These are phyloP conservation scores for Astreopora myriophthalma DNA, from an alignment of 64 coral and sea anemone genomes.

Conservation along the genomic window DNA sequence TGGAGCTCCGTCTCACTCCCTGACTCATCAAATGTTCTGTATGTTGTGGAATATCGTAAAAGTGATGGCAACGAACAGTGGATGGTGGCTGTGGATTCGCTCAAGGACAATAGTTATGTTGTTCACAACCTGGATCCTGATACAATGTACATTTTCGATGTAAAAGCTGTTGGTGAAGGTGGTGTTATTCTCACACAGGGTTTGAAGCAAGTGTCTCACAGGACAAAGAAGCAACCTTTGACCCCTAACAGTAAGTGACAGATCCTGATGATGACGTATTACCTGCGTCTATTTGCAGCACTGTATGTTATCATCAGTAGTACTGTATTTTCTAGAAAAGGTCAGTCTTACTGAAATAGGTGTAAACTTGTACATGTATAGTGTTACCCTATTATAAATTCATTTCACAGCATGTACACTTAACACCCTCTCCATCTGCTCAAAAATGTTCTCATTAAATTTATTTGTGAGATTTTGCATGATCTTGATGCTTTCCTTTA, in stretches of 20 bases:
- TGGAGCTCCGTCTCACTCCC: conserved; percentile 38
- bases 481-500: background rate
- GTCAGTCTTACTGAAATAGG: too few species aligned
- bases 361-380: too few species aligned
- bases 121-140: conserved; percentile 21
- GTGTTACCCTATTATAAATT: too few species aligned
- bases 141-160: conserved; percentile 31
- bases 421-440: too few species aligned
- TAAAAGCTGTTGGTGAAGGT: conserved; percentile 1
- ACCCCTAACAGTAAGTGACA: background rate
- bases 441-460: background rate
- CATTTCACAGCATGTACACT: too few species aligned
- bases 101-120: conserved; percentile 19
- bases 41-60: conserved; percentile 59
- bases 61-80: conserved; percentile 1
- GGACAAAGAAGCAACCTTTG: background rate
- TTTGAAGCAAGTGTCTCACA: background rate
- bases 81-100: conserved; percentile 5
- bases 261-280: background rate
- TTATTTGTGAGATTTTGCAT: background rate
- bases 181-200: background rate
- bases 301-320: too few species aligned
- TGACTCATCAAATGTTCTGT: background rate
- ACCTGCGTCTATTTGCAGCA: too few species aligned
- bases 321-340: too few species aligned